Percentiles rank a stretch among this genome's conserved stretches.
Evolutionary conservation across 2,797 vertebrate genomes (phyloP).

Genomic region (Pseudochirops corinnae): DNA sequence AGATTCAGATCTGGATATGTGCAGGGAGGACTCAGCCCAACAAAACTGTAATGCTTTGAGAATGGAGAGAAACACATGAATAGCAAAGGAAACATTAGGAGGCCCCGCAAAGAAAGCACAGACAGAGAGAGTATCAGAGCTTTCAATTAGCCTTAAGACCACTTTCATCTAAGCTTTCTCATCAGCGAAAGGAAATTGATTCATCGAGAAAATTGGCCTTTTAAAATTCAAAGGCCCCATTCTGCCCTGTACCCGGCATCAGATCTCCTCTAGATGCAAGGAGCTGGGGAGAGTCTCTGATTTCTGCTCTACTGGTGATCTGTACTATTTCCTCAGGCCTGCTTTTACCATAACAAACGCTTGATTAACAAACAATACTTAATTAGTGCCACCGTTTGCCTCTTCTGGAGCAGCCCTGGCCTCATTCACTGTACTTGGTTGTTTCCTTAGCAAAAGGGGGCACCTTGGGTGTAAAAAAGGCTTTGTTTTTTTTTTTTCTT

Average conservation of each 20-base stretch:
- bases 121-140: constrained; percentile 68
- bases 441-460: background rate
- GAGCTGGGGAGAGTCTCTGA: constrained; percentile 30
- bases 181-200: constrained; percentile 68
- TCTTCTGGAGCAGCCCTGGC: background rate
- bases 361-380: background rate
- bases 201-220: constrained; percentile 78
- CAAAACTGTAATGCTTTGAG: background rate
- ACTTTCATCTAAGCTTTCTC: constrained; percentile 41
- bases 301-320: constrained; percentile 61
- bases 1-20: background rate
- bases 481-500: background rate
- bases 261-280: constrained; percentile 60
- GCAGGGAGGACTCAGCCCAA: background rate
- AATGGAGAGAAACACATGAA: background rate
- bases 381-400: background rate
- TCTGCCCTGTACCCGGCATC: constrained; percentile 9
- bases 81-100: constrained; percentile 33
- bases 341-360: background rate
- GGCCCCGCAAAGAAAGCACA: constrained; percentile 42
- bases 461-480: background rate
- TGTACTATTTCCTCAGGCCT: constrained; percentile 50
- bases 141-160: constrained; percentile 64
- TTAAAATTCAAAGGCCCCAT: constrained; percentile 80
- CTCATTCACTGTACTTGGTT: background rate